phyloP scores from a whole-genome alignment of 2,888 invertebrate species.

The Synergus umbraculus region DNA sequence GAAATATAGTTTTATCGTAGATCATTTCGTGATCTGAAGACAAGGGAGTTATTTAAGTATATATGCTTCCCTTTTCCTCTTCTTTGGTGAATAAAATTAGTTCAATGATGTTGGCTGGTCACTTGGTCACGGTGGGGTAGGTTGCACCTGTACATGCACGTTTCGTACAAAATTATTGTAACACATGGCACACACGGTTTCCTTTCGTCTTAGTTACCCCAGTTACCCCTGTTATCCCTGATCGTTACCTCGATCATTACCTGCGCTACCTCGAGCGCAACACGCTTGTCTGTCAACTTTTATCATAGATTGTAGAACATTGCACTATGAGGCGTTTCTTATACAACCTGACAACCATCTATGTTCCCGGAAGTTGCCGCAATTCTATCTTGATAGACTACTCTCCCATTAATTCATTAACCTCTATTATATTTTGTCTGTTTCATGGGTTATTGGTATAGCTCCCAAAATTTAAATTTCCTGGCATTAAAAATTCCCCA shows the following conservation, averaged over 20 bases:
- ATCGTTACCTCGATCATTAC: conserved; percentile 37
- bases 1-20: conserved; percentile 35
- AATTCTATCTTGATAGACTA: not conserved
- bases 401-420: conserved; percentile 4
- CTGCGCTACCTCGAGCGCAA: conserved; percentile 34
- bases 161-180: conserved; percentile 55
- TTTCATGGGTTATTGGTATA: not conserved
- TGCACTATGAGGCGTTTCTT: conserved; percentile 9
- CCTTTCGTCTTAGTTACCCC: conserved; percentile 37
- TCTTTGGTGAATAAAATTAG: conserved; percentile 39
- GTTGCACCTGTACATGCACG: conserved; percentile 69
- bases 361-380: not conserved
- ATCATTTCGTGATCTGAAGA: conserved; percentile 29
- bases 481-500: too few species aligned
- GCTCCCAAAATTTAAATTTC: too few species aligned
- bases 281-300: conserved; percentile 20
- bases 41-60: conserved; percentile 26
- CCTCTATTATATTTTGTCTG: not conserved
- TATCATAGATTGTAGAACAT: conserved; percentile 1
- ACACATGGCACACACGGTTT: conserved; percentile 39
- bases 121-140: conserved; percentile 75
- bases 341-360: conserved; percentile 10
- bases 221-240: conserved; percentile 19
- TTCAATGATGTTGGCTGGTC: conserved; percentile 44
- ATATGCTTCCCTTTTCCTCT: conserved; percentile 14